A percentile compares a stretch with the other conserved stretches of the same genome.
phyloP scores from a whole-genome alignment of 2,797 vertebrate genomes.

The Sebastes miniatus region DNA sequence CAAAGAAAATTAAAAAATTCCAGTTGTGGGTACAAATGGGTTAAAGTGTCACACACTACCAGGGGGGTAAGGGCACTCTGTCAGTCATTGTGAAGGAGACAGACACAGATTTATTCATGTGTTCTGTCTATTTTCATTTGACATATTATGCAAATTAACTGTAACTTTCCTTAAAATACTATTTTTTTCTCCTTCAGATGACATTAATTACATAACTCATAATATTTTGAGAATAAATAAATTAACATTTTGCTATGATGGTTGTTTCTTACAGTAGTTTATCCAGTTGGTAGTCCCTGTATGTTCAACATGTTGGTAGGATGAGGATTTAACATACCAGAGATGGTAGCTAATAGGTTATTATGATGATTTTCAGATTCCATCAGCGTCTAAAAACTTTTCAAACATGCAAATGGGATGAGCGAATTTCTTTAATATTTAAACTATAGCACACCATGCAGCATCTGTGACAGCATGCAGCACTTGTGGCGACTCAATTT shows the following conservation, averaged over 20 bases:
- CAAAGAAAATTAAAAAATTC: too few species aligned
- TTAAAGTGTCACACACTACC: background rate
- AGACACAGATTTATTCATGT: too few species aligned
- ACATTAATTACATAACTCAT: background rate
- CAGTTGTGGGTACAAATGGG: too few species aligned
- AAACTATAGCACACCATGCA: background rate
- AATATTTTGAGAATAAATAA: background rate
- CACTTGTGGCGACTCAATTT: background rate
- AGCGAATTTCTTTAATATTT: background rate
- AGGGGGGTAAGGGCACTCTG: background rate
- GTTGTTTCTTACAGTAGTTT: background rate
- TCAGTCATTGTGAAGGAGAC: background rate
- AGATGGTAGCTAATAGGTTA: background rate
- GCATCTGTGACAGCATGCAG: background rate
- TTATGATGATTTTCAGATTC: background rate
- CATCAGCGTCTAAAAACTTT: background rate
- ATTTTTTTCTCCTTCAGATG: background rate
- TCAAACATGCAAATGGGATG: background rate
- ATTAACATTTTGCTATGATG: background rate
- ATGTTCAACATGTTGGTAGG: too few species aligned
- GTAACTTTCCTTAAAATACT: background rate
- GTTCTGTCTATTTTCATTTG: too few species aligned
- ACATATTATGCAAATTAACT: background rate
- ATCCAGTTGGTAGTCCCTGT: too few species aligned
- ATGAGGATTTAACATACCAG: background rate